phyloP scores from a whole-genome alignment of 2,797 vertebrate species.

The Pelochelys cantorii region DNA sequence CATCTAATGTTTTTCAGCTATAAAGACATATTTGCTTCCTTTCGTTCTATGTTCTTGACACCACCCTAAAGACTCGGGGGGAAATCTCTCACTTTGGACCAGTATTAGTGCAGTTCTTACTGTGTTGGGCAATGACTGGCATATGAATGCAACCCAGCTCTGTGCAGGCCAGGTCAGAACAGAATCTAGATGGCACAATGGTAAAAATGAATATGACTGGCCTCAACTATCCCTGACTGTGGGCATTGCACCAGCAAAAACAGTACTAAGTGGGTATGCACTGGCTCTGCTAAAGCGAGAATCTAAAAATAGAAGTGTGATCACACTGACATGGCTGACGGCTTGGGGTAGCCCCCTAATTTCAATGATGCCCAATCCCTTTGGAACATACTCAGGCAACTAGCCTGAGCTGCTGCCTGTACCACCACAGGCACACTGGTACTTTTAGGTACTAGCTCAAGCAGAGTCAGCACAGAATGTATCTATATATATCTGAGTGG shows the following conservation, averaged over 20 bases:
- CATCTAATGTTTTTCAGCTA: background rate
- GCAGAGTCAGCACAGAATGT: too few species aligned
- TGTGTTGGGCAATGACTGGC: background rate
- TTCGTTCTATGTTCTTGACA: background rate
- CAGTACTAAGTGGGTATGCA: slow-evolving; percentile 14
- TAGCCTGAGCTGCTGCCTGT: too few species aligned
- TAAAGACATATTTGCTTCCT: background rate
- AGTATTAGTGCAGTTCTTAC: background rate
- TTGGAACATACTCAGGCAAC: too few species aligned
- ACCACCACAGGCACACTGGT: too few species aligned
- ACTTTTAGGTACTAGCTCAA: too few species aligned
- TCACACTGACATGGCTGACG: background rate
- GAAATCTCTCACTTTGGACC: background rate
- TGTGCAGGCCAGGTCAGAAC: background rate
- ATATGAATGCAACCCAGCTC: background rate
- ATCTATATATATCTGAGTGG: too few species aligned
- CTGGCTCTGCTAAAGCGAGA: background rate
- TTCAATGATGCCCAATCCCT: background rate
- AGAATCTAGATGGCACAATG: background rate
- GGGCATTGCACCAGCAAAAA: background rate
- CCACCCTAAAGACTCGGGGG: background rate
- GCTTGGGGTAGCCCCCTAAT: background rate
- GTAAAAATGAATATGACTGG: background rate
- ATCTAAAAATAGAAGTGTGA: background rate
- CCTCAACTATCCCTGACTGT: background rate